Percentiles rank a stretch among this genome's conserved stretches.
These are phyloP conservation scores for Melanotaenia pygmaea DNA, from an alignment of 2,797 vertebrate genomes.

Conservation along the genomic window DNA sequence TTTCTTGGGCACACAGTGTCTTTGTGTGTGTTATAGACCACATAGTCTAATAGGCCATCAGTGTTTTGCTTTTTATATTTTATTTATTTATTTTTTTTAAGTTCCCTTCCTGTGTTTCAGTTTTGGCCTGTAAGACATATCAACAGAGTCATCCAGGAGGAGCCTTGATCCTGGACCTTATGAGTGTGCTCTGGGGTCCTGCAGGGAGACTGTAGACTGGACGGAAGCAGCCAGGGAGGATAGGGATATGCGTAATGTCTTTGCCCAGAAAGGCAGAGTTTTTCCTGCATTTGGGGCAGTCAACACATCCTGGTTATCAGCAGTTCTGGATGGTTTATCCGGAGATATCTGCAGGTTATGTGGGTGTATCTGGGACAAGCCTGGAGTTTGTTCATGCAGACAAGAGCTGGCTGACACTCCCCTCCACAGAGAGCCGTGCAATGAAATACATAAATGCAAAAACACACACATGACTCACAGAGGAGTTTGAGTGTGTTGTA, in stretches of 20 bases:
- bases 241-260: constrained; percentile 64
- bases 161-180: constrained; percentile 44
- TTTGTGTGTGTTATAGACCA: constrained; percentile 18
- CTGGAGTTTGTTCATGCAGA: constrained; percentile 73
- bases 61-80: constrained; percentile 48
- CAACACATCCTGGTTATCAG: constrained; percentile 69
- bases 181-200: constrained; percentile 52
- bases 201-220: constrained; percentile 40
- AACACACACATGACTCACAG: constrained; percentile 19
- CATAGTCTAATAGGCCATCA: constrained; percentile 8
- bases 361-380: constrained; percentile 70
- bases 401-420: constrained; percentile 39
- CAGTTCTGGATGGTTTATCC: constrained; percentile 56
- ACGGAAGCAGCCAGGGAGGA: constrained; percentile 50
- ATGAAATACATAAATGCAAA: constrained; percentile 54
- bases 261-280: constrained; percentile 48
- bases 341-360: constrained; percentile 63
- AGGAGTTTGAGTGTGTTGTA: constrained; percentile 22
- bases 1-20: constrained; percentile 31
- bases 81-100: constrained; percentile 50
- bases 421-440: constrained; percentile 13
- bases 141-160: constrained; percentile 46
- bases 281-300: constrained; percentile 51
- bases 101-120: constrained; percentile 55
- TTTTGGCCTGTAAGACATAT: constrained; percentile 38